Evolutionary conservation across 2,797 vertebrate species (phyloP).

Genomic region (Xiphorhynchus erythropygius): DNA sequence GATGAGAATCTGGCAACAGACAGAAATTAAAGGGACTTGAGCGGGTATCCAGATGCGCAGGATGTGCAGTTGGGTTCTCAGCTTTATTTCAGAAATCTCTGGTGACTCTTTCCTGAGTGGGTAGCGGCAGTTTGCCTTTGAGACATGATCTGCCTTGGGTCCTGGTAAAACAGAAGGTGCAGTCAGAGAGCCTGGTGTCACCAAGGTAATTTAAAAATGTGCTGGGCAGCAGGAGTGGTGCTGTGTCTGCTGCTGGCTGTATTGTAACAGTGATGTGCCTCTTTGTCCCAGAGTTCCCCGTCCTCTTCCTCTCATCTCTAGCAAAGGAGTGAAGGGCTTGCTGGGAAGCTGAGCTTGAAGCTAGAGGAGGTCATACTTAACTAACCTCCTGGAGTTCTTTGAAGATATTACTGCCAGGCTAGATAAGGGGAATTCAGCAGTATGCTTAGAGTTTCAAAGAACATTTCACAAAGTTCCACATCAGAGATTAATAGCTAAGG

Average conservation of each 20-base stretch:
- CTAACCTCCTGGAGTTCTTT: slow-evolving; percentile 73
- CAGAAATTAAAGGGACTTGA: background rate
- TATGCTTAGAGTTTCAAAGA: slow-evolving; percentile 71
- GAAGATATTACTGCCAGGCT: slow-evolving; percentile 67
- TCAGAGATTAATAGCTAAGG: slow-evolving; percentile 68
- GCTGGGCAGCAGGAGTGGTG: background rate
- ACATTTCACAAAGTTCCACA: slow-evolving; percentile 61
- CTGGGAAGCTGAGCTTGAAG: slow-evolving; percentile 70
- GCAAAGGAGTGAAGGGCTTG: slow-evolving; percentile 63
- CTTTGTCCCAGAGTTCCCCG: slow-evolving; percentile 15
- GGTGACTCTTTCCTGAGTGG: background rate
- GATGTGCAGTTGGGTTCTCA: background rate
- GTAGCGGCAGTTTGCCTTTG: background rate
- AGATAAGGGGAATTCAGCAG: slow-evolving; percentile 70
- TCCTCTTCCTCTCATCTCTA: slow-evolving; percentile 36
- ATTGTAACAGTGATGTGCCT: slow-evolving; percentile 11
- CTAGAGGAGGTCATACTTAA: slow-evolving; percentile 73
- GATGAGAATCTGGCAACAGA: background rate
- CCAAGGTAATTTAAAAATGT: slow-evolving; percentile 11
- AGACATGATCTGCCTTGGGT: background rate
- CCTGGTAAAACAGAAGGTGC: background rate
- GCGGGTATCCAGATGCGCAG: background rate
- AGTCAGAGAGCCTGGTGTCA: background rate
- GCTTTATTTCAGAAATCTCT: background rate
- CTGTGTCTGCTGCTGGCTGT: slow-evolving; percentile 13